Conservation (phyloP, 1,140 invertebrate species). For the Triops cancriformis region DNA sequence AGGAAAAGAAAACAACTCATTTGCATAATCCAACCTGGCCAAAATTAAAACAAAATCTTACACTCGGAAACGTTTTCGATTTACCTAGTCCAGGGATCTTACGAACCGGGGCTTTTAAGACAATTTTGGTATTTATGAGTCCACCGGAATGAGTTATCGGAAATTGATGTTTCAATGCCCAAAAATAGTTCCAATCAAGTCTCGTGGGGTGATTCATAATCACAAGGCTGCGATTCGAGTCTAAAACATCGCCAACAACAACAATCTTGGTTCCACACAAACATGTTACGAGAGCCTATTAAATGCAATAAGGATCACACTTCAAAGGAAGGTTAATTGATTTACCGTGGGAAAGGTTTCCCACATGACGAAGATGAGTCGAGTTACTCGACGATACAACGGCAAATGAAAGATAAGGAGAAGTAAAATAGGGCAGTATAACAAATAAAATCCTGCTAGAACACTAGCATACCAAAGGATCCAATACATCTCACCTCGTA, state of each 20-base stretch:
- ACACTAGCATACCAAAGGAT: background rate
- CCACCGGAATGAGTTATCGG: background rate
- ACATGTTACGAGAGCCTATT: background rate
- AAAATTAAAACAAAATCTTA: background rate
- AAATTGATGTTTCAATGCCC: background rate
- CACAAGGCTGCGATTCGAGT: background rate
- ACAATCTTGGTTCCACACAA: background rate
- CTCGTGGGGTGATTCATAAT: background rate
- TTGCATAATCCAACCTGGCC: background rate
- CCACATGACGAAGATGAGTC: background rate
- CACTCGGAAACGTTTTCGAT: background rate
- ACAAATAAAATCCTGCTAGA: background rate
- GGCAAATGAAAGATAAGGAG: background rate
- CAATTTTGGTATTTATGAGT: background rate
- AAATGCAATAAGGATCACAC: background rate
- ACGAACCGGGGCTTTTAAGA: background rate
- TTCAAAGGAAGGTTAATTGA: background rate
- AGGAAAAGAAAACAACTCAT: constrained; percentile 1
- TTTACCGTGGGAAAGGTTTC: background rate
- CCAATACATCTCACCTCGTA: background rate
- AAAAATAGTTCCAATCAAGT: constrained; percentile 6
- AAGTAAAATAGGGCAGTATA: background rate
- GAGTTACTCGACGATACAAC: background rate
- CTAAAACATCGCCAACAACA: background rate
- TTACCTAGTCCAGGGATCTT: background rate